Evolutionary conservation across 1,140 invertebrate genomes (phyloP).

Genomic region (Pomacea maculata): DNA sequence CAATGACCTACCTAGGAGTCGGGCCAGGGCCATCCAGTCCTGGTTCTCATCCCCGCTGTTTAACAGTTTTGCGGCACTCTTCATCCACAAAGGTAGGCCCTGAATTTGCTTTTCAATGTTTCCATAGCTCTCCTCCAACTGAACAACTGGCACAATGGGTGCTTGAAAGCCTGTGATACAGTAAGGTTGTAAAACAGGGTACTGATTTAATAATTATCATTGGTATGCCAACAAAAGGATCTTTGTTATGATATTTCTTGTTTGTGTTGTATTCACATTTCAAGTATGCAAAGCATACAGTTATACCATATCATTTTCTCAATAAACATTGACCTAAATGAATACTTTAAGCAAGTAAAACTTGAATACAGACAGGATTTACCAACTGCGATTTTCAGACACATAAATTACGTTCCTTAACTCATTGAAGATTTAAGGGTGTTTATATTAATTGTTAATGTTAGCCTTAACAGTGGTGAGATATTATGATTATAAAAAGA

Average conservation of each 20-base stretch:
- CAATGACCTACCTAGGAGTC: conserved; percentile 54
- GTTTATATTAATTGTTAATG: too few species aligned
- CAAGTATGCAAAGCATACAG: too few species aligned
- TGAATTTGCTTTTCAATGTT: conserved; percentile 55
- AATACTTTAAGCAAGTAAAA: too few species aligned
- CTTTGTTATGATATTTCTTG: too few species aligned
- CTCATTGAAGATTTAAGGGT: too few species aligned
- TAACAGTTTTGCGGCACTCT: conserved; percentile 65
- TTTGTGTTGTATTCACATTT: too few species aligned
- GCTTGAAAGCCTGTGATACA: conserved; percentile 47
- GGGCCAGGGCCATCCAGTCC: conserved; percentile 65
- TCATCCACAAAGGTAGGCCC: conserved; percentile 62
- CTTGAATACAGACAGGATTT: too few species aligned
- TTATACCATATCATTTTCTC: too few species aligned
- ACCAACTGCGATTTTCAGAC: too few species aligned
- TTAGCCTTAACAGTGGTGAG: too few species aligned
- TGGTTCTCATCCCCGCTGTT: conserved; percentile 59
- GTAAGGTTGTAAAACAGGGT: neutral
- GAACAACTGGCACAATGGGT: conserved; percentile 47
- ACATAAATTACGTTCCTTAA: too few species aligned
- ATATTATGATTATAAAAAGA: too few species aligned
- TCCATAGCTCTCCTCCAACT: conserved; percentile 40
- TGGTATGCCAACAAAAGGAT: neutral
- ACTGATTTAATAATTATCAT: neutral
- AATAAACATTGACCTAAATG: neutral